Base-by-base conservation (phyloP, 1,140 invertebrate genomes). In the Drosophila ananassae region DNA sequence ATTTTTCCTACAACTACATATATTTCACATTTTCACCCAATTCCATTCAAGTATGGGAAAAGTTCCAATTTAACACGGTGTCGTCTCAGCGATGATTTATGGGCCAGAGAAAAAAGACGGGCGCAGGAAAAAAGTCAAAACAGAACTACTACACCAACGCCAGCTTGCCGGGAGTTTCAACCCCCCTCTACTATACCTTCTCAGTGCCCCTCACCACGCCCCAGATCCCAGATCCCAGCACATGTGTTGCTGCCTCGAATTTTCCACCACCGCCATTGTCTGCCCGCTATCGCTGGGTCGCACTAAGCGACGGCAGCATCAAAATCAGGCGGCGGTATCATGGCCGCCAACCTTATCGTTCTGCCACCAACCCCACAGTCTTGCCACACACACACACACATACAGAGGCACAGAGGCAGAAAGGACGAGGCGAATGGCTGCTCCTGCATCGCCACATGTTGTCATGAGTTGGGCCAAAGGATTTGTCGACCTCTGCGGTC, bases 11-110 rank as follows among this genome's bases (percentile, higher is more conserved):
- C 2, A 37, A 17, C 57, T 51, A 22, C 17, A 52, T 61, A 67
- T 67, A 67, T 51, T 63, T 62, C 58, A 63, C 47, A 64, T 67
- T 67, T 67, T 67, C 59, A 67, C 60, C 62, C 59, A 71, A 63
- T 82, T 82, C 79, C 80, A 77, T 82, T 82, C 76, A 74, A 82
- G 79, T 79, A 89, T 89, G 83, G 78, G 83, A 87, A 87, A 89
- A 89, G 83, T 89, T 89, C 83, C 79, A 89, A 89, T 89, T 89
- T 89, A 89, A 89, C 83, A 82, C 75, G 83, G 83, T 82, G 83
- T 89, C 83, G 76, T 89, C 83, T 87, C 83, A 79, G 83, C 73
- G 59, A 89, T 89, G 83, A 89, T 89, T 89, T 89, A 89, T 79
- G 72, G 53, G 44, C 76, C 61, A 55, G 64, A 80, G 9, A 82